Base-by-base conservation (phyloP, 1,140 invertebrate species). In the Asbolus verrucosus region DNA sequence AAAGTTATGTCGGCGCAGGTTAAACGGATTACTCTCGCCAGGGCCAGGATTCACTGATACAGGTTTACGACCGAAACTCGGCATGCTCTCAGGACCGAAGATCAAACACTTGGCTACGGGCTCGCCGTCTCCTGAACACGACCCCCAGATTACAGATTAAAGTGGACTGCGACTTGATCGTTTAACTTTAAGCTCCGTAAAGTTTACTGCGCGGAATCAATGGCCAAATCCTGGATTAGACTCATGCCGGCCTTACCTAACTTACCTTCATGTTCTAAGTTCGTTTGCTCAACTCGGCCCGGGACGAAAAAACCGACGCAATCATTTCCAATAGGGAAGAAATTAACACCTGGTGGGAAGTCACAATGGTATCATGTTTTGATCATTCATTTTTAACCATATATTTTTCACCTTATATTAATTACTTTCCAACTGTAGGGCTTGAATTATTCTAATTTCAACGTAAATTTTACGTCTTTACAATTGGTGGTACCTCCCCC, bases 1-100 rank as follows among this genome's bases (percentile, higher is more conserved):
- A 75, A 75, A 76, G 73, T 73, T 75, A 70, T 75, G 73, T 75
- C 62, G 73, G 69, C 67, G 65, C 73, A 75, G 75, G 75, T 75
- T 75, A 72, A 75, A 73, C 72, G 73, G 75, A 74, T 76, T 76
- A 76, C 62, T 73, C 59, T 15, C 36, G 63, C 61, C 43, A 65
- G 69, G 15, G 30, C 33, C 46, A 39, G 59, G 31, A 62, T 69
- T 65, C 24, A 27, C 43, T 41, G 46, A 38, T 41, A 30, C 61
- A 62, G 39, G 68, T 39, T 65, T 63, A 63, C 60, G 36, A 41
- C 16, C 24, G 39, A 24, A 33, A 46, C 27, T 50, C 63, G 63
- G 46, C 63, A 39, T 33, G 63, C 30, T 38, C 39, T 13, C 41
- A 50, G 18, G 33, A 38, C 16, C 50, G 14, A 68, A 68, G 66